Evolutionary conservation across 2,797 vertebrate species (phyloP).

Genomic region (Tadarida brasiliensis): DNA sequence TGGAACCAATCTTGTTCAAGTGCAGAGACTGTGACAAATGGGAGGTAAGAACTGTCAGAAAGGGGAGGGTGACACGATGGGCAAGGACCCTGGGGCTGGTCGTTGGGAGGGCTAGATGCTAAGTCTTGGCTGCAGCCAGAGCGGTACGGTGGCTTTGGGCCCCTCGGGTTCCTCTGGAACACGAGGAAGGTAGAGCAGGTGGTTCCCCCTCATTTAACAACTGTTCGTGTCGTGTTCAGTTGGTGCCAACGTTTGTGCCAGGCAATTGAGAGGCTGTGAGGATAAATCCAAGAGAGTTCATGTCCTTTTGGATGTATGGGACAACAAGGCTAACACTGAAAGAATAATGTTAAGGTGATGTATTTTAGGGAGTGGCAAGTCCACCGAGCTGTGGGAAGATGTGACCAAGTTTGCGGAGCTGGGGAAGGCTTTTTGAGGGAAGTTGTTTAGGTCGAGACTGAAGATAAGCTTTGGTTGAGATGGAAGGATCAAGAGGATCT

Average conservation of each 20-base stretch:
- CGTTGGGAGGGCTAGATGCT: not conserved
- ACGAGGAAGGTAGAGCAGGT: constrained; percentile 14
- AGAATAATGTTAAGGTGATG: not conserved
- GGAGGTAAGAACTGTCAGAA: not conserved
- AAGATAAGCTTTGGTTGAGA: not conserved
- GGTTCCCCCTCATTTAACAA: not conserved
- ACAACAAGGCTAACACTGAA: not conserved
- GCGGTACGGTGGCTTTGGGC: not conserved
- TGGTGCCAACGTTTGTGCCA: constrained; percentile 24
- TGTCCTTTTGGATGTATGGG: not conserved
- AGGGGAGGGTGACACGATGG: not conserved
- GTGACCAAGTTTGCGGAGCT: not conserved
- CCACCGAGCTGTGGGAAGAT: not conserved
- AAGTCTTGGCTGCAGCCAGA: not conserved
- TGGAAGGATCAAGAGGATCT: not conserved
- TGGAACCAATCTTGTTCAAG: not conserved
- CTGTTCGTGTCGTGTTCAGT: not conserved
- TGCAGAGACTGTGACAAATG: not conserved
- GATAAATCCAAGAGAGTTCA: not conserved
- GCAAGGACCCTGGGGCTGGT: not conserved
- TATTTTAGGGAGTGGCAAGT: not conserved
- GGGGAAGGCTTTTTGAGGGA: not conserved
- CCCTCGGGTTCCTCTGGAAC: not conserved
- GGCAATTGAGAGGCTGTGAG: not conserved
- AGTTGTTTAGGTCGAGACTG: not conserved